These are phyloP conservation scores for Macaria liturata DNA, from an alignment of 2,888 invertebrate species.

Conservation along the genomic window DNA sequence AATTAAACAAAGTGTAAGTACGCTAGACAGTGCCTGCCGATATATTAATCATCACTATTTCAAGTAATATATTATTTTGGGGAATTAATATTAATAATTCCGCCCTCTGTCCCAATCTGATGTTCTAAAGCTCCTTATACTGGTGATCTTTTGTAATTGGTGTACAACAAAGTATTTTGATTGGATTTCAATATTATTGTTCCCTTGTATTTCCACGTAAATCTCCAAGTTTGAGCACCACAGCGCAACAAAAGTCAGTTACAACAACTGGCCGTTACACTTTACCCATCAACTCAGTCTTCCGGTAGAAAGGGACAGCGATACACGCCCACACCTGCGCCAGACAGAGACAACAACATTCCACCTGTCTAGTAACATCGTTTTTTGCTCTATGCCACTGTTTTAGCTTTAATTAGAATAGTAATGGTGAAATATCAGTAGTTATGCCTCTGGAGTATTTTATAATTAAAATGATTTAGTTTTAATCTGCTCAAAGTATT, in stretches of 20 bases:
- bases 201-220: neutral
- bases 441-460: constrained; percentile 17
- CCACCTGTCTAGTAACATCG: constrained; percentile 65
- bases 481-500: constrained; percentile 13
- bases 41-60: too few species aligned
- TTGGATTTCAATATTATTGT: too few species aligned
- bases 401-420: constrained; percentile 53
- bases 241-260: constrained; percentile 71
- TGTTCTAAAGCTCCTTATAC: too few species aligned
- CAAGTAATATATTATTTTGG: too few species aligned
- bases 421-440: constrained; percentile 66
- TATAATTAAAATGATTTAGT: constrained; percentile 10
- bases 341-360: constrained; percentile 49
- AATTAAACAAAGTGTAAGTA: too few species aligned
- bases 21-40: too few species aligned
- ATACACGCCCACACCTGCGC: constrained; percentile 25
- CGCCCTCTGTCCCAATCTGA: too few species aligned
- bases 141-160: too few species aligned
- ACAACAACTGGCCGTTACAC: constrained; percentile 77
- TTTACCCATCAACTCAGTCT: constrained; percentile 66
- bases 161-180: too few species aligned
- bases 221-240: constrained; percentile 55
- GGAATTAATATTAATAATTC: too few species aligned
- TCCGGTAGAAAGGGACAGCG: constrained; percentile 61
- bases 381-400: constrained; percentile 54